A percentile compares a stretch with the other conserved stretches of the same genome.
Evolutionary conservation across 2,797 vertebrate genomes (phyloP).

Genomic region (Hozukius guyotensis): DNA sequence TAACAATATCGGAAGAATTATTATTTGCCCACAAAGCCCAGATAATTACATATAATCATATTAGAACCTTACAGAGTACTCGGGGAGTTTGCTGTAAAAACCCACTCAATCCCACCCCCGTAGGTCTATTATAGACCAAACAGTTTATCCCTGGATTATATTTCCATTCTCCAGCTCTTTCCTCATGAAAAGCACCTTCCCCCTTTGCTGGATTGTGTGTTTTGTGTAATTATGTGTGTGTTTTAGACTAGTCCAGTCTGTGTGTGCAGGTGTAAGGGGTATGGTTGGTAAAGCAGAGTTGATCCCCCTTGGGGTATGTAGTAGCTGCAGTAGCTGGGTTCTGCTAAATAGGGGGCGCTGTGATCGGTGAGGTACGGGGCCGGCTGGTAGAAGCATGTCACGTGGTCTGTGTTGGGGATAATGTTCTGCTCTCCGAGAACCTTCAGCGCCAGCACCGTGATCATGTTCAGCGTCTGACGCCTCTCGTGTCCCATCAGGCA

Average conservation of each 20-base stretch:
- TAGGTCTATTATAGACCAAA: conserved; percentile 78
- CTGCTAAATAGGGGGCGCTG: conserved; percentile 76
- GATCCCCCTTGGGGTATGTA: conserved; percentile 90
- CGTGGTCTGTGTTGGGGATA: conserved; percentile 91
- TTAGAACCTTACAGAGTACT: conserved; percentile 67
- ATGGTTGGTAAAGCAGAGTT: conserved; percentile 90
- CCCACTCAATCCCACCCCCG: conserved; percentile 63
- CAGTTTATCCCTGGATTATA: conserved; percentile 72
- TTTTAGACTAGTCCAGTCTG: conserved; percentile 87
- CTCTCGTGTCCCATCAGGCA: conserved; percentile 95
- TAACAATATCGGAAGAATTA: conserved; percentile 77
- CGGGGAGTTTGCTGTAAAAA: conserved; percentile 61
- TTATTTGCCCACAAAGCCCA: conserved; percentile 70
- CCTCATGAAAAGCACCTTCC: conserved; percentile 38
- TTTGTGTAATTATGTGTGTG: conserved; percentile 35
- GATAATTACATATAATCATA: conserved; percentile 76
- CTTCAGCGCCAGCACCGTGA: conserved; percentile 92
- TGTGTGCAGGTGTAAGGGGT: conserved; percentile 87
- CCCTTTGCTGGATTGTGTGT: conserved; percentile 26
- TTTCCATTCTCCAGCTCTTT: conserved; percentile 55
- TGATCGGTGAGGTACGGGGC: conserved; percentile 91
- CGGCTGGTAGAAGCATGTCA: conserved; percentile 97
- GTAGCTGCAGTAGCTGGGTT: conserved; percentile 88
- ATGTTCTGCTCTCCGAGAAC: conserved; percentile 96
- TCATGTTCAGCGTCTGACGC: conserved; percentile 95